phyloP scores from a whole-genome alignment of 2,888 invertebrate species.

The Schizotus pectinicornis region DNA sequence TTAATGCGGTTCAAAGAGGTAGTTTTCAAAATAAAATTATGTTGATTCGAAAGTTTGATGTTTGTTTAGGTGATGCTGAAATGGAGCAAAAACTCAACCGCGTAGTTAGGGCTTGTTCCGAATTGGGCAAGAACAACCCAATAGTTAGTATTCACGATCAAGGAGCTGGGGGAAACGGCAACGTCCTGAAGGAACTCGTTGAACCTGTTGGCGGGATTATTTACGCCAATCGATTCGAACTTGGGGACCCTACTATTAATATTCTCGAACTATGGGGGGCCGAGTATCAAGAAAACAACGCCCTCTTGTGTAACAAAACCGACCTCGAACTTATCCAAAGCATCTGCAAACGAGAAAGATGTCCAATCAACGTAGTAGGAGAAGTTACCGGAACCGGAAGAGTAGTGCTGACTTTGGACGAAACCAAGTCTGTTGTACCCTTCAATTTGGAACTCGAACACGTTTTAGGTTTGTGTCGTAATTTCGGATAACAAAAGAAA shows the following conservation, averaged over 20 bases:
- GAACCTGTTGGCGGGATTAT: constrained; percentile 95
- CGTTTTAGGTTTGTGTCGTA: constrained; percentile 71
- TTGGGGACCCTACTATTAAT: constrained; percentile 95
- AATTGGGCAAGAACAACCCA: constrained; percentile 82
- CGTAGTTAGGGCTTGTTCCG: constrained; percentile 90
- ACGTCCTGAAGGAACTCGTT: constrained; percentile 95
- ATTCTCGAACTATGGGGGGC: constrained; percentile 97
- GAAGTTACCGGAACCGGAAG: constrained; percentile 86
- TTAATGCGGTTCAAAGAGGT: constrained; percentile 93
- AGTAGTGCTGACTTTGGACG: constrained; percentile 72
- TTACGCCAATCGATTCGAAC: constrained; percentile 81
- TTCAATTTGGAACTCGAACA: constrained; percentile 89
- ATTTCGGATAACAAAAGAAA: background rate
- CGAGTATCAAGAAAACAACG: constrained; percentile 96
- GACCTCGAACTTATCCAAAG: constrained; percentile 68
- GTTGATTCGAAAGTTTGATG: background rate
- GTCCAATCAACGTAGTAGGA: constrained; percentile 92
- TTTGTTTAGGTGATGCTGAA: constrained; percentile 79
- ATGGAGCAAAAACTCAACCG: constrained; percentile 98
- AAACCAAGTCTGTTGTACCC: constrained; percentile 66
- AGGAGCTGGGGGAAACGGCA: constrained; percentile 98
- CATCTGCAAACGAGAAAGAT: constrained; percentile 87
- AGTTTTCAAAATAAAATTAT: too few species aligned
- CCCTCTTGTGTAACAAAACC: constrained; percentile 77
- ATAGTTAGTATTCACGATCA: constrained; percentile 97